phyloP scores from a whole-genome alignment of 2,888 invertebrate genomes.

The Margaritifera margaritifera region DNA sequence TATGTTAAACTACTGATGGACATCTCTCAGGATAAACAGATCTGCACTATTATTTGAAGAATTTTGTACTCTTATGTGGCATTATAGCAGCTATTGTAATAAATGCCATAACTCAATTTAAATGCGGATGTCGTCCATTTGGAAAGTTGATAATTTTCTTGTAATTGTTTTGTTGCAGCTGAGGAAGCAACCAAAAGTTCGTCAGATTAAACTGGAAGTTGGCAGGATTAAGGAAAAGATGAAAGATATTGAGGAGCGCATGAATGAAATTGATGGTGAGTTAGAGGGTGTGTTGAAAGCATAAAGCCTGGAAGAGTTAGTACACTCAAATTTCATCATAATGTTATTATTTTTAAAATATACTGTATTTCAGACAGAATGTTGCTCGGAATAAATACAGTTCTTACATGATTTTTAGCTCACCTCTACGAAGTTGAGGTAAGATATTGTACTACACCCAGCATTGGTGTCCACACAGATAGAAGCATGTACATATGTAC shows the following conservation, averaged over 20 bases:
- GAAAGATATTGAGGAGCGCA: constrained; percentile 54
- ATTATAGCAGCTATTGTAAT: too few relatives aligned
- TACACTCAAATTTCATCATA: background rate
- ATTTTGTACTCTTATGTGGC: too few relatives aligned
- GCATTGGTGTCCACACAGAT: background rate
- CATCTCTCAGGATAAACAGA: too few relatives aligned
- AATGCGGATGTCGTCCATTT: too few relatives aligned
- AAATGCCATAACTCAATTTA: too few relatives aligned
- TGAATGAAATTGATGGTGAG: constrained; percentile 65
- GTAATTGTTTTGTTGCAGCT: constrained; percentile 33
- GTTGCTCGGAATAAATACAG: background rate
- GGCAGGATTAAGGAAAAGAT: constrained; percentile 59
- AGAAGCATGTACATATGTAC: too few relatives aligned
- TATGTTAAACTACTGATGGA: too few relatives aligned
- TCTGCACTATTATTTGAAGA: too few relatives aligned
- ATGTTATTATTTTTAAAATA: background rate
- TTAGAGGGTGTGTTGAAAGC: background rate
- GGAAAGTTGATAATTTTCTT: background rate
- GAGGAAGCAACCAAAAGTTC: constrained; percentile 49
- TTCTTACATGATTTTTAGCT: background rate
- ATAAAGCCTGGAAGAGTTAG: background rate
- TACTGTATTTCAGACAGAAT: background rate
- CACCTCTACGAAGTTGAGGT: background rate
- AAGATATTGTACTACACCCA: background rate
- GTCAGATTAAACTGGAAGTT: constrained; percentile 54